Evolutionary conservation across 1,140 invertebrate genomes (phyloP).

Genomic region (Fopius arisanus): DNA sequence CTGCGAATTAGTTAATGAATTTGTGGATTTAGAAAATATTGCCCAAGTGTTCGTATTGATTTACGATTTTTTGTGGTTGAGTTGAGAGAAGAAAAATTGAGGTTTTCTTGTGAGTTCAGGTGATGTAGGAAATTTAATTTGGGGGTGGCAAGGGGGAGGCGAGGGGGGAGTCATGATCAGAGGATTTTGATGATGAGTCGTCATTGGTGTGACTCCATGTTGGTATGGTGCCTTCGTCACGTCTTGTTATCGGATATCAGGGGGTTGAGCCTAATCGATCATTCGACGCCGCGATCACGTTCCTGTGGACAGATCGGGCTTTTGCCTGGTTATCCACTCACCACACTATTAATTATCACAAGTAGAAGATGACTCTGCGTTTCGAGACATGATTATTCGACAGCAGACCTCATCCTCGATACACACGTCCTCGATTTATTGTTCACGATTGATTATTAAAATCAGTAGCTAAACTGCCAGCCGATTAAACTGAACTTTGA

Average conservation of each 20-base stretch:
- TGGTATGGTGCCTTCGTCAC: conserved; percentile 20
- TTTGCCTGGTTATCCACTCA: conserved; percentile 35
- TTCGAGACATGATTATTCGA: not conserved
- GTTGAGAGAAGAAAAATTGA: no score
- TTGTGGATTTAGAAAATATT: not conserved
- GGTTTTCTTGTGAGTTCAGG: no score
- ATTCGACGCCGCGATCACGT: conserved; percentile 33
- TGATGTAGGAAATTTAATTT: no score
- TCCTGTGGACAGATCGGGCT: conserved; percentile 26
- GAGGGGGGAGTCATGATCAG: no score
- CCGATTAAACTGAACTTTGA: no score
- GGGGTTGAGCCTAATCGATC: conserved; percentile 40
- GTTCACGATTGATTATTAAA: no score
- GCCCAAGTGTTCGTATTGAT: no score
- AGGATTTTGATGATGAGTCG: not conserved
- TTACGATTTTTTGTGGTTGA: no score
- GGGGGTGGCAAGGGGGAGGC: no score
- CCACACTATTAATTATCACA: conserved; percentile 45
- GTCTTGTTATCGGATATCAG: conserved; percentile 37
- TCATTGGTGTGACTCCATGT: not conserved
- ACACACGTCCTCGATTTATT: no score
- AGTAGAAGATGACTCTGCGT: conserved; percentile 39
- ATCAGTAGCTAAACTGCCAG: no score
- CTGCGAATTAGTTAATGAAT: conserved; percentile 14
- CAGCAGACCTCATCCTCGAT: not conserved